Conservation (phyloP, 2,113 vertebrate genomes). For the Cathartes aura region DNA sequence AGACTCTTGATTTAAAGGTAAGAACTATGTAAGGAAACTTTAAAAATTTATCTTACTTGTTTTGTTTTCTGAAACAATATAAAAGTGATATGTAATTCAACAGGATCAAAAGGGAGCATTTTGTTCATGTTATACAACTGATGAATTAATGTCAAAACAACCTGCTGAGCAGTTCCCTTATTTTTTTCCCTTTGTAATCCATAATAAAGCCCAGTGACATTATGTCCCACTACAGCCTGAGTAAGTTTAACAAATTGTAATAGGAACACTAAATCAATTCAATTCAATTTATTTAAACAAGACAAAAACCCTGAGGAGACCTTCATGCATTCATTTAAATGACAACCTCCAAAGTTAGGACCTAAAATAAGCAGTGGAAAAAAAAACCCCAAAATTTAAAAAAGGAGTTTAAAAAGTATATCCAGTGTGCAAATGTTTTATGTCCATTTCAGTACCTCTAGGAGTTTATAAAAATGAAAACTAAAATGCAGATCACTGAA, state of each 20-base stretch:
- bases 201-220: neutral
- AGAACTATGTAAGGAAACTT: neutral
- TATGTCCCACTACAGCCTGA: neutral
- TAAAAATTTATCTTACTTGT: neutral
- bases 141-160: neutral
- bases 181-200: neutral
- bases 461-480: neutral
- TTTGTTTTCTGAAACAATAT: neutral
- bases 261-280: conserved; percentile 38
- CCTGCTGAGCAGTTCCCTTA: neutral
- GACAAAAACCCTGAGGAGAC: neutral
- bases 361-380: neutral
- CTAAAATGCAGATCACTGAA: neutral
- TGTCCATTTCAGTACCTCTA: neutral
- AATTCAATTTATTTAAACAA: conserved; percentile 46
- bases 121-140: neutral
- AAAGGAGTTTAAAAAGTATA: neutral
- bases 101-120: neutral
- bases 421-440: neutral
- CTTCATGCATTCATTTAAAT: neutral
- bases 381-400: neutral
- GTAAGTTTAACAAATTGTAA: conserved; percentile 19
- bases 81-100: neutral
- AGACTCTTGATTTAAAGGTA: neutral
- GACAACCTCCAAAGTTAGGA: neutral